These are phyloP conservation scores for Zaprionus capensis DNA, from an alignment of 1,140 invertebrate genomes.

Conservation along the genomic window DNA sequence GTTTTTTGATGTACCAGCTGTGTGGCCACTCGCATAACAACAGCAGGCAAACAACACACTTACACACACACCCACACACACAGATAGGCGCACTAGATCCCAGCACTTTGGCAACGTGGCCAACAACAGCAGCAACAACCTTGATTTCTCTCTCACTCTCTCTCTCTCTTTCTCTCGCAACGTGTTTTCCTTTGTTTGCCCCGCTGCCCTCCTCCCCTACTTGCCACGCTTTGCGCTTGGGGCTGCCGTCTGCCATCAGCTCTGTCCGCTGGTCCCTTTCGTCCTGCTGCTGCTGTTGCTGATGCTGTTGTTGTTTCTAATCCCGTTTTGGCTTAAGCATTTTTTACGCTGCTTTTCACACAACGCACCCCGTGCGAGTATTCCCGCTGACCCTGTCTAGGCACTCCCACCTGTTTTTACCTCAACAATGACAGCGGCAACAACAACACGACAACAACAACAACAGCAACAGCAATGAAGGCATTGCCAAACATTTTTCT, in stretches of 20 bases:
- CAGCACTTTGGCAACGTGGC: conserved; percentile 53
- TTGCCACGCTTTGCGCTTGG: background rate
- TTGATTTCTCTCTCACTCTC: background rate
- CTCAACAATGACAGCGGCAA: conserved; percentile 14
- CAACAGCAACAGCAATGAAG: conserved; percentile 12
- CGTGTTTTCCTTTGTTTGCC: background rate
- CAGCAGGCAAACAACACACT: conserved; percentile 34
- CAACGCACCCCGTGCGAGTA: conserved; percentile 50
- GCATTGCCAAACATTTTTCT: conserved; percentile 26
- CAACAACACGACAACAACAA: background rate
- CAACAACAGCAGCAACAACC: conserved; percentile 22
- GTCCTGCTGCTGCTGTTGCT: conserved; percentile 50
- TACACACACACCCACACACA: conserved; percentile 18
- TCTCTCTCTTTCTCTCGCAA: background rate
- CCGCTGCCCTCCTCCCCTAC: background rate
- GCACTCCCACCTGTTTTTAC: conserved; percentile 18
- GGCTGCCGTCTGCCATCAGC: conserved; percentile 14
- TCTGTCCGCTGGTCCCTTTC: conserved; percentile 27
- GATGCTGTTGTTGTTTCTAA: conserved; percentile 76
- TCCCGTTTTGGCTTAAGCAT: conserved; percentile 79
- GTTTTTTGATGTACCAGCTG: conserved; percentile 58
- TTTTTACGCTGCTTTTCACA: conserved; percentile 69
- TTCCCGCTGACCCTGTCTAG: conserved; percentile 37
- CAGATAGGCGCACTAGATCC: conserved; percentile 17
- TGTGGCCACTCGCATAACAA: conserved; percentile 70